Evolutionary conservation across 2,797 vertebrate genomes (phyloP).

Genomic region (Dromococcyx pavoninus): DNA sequence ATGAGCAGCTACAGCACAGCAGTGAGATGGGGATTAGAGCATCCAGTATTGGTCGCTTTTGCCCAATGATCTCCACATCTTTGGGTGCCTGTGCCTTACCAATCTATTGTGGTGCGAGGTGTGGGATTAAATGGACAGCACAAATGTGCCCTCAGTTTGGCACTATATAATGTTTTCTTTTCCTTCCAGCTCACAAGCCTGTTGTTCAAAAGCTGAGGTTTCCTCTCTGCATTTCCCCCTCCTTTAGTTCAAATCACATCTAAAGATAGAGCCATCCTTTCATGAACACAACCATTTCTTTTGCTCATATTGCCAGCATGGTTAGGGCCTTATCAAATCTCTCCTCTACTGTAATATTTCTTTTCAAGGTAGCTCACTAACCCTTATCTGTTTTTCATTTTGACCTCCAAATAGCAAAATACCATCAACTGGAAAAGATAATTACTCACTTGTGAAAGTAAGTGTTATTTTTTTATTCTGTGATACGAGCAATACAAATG

Average conservation of each 20-base stretch:
- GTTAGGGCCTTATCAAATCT: constrained; percentile 47
- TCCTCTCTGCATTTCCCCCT: constrained; percentile 21
- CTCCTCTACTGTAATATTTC: constrained; percentile 49
- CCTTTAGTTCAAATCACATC: constrained; percentile 49
- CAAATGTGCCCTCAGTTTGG: neutral
- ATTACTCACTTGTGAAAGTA: constrained; percentile 75
- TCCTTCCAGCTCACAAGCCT: neutral
- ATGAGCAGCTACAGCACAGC: neutral
- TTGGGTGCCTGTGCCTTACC: neutral
- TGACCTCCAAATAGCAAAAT: constrained; percentile 75
- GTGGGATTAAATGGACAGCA: neutral
- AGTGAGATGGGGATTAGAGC: neutral
- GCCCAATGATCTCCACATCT: neutral
- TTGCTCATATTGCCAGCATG: constrained; percentile 11
- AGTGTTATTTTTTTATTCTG: constrained; percentile 67
- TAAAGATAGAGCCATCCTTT: constrained; percentile 37
- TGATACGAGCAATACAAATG: constrained; percentile 69
- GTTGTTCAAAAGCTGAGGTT: constrained; percentile 41
- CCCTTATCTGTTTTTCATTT: constrained; percentile 71
- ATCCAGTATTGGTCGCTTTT: neutral
- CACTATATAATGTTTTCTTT: neutral
- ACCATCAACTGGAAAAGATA: constrained; percentile 70
- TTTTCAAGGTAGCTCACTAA: constrained; percentile 59
- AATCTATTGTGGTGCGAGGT: neutral
- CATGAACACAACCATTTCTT: constrained; percentile 55